phyloP scores from a whole-genome alignment of 2,797 vertebrate genomes.

The Malacoraja senta region DNA sequence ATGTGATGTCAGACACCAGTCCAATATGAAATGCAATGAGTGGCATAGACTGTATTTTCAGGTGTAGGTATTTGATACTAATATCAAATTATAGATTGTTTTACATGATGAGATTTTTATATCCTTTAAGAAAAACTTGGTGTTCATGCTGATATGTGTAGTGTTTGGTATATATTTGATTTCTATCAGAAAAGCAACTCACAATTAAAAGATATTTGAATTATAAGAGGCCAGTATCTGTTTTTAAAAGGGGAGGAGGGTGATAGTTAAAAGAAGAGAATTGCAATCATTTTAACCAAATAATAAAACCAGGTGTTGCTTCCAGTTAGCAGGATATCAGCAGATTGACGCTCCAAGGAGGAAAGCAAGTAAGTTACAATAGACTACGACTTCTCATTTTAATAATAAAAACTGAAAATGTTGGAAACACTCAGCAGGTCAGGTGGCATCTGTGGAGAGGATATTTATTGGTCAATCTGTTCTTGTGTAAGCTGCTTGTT shows the following conservation, averaged over 20 bases:
- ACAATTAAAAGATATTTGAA: conserved; percentile 38
- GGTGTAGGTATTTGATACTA: conserved; percentile 34
- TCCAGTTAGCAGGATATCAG: background rate
- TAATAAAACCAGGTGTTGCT: background rate
- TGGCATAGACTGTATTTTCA: conserved; percentile 38
- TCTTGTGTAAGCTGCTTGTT: too few relatives aligned
- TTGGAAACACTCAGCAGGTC: too few relatives aligned
- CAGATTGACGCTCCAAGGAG: background rate
- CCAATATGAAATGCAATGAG: conserved; percentile 25
- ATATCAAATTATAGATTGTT: conserved; percentile 38
- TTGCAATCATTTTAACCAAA: background rate
- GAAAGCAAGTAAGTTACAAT: background rate
- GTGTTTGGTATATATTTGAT: conserved; percentile 39
- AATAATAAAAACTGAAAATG: background rate
- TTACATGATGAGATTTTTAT: conserved; percentile 38
- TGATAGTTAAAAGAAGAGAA: background rate
- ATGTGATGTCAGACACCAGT: conserved; percentile 7
- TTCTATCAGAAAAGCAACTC: conserved; percentile 38
- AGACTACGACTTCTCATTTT: background rate
- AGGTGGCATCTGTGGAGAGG: too few relatives aligned
- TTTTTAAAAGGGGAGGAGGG: conserved; percentile 22
- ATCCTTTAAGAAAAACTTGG: conserved; percentile 35
- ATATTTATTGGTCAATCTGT: background rate
- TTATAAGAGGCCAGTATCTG: conserved; percentile 35
- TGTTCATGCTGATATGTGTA: conserved; percentile 38